Percentiles rank a stretch among this genome's conserved stretches.
Conservation (phyloP, 2,888 invertebrate species). For the Aphidoletes aphidimyza region DNA sequence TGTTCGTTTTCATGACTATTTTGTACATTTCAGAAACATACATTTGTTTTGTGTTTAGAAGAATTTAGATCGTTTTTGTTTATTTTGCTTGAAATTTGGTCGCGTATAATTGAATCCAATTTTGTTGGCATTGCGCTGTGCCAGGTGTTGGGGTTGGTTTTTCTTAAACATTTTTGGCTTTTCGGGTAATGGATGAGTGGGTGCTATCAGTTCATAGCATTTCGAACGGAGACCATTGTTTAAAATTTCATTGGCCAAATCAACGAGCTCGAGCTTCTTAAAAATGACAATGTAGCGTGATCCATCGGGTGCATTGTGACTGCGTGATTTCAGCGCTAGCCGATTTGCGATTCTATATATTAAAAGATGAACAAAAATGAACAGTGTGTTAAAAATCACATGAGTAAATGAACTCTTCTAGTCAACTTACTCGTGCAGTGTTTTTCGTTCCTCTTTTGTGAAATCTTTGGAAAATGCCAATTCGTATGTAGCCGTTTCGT, state of each 20-base stretch:
- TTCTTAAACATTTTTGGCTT: not conserved
- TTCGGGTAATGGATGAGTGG: not conserved
- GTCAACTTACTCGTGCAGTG: slow-evolving; percentile 71
- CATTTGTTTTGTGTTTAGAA: too few species aligned
- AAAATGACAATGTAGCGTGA: slow-evolving; percentile 64
- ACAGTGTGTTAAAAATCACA: too few species aligned
- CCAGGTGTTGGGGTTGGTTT: not conserved
- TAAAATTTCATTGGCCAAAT: slow-evolving; percentile 54
- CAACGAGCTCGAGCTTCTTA: slow-evolving; percentile 60
- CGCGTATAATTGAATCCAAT: not conserved
- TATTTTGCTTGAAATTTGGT: too few species aligned
- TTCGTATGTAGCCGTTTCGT: slow-evolving; percentile 69
- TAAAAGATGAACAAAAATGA: slow-evolving; percentile 41
- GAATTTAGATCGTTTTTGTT: too few species aligned
- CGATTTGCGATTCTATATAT: slow-evolving; percentile 65
- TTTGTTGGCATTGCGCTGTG: not conserved
- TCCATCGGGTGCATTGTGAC: slow-evolving; percentile 67
- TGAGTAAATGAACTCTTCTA: too few species aligned
- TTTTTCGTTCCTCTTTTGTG: slow-evolving; percentile 73
- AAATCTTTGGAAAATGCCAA: slow-evolving; percentile 72
- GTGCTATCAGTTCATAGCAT: slow-evolving; percentile 47
- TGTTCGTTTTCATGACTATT: too few species aligned
- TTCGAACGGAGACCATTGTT: slow-evolving; percentile 30
- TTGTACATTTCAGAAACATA: too few species aligned
- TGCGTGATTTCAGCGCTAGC: slow-evolving; percentile 68